Base-by-base conservation (phyloP, 2,888 invertebrate genomes). In the Synanthedon vespiformis region DNA sequence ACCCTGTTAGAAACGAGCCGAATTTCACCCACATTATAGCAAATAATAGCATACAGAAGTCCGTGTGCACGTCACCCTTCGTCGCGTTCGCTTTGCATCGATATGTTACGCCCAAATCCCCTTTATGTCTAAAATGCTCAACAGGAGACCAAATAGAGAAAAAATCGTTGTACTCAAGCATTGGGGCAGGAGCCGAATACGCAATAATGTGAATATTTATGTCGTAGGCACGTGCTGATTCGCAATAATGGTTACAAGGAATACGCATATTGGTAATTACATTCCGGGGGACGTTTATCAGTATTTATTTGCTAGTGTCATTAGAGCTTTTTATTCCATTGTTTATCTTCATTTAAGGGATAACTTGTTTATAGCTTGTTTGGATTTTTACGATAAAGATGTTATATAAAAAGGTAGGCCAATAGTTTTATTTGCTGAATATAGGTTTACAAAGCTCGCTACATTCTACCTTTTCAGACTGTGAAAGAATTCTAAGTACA, bases 21-120 rank as follows among this genome's bases (percentile, higher is more conserved):
- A 81, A 86, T 85, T 86, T 85, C 80, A 83, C 80, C 82, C 82
- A 82, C 81, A 84, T 86, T 84, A 86, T 78, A 74, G 75, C 80
- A 80, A 83, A 86, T 86, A 85, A 85, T 86, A 73, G 82, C 74
- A 80, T 81, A 84, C 80, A 79, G 85, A 77, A 75, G 82, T 78
- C 80, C 68, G 70, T 67, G 67, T 63, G 64, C 67, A 59, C 65
- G 69, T 71, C 80, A 74, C 85, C 84, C 84, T 77, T 69, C 65
- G 34, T 50, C 13, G 48, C 50, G 61, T 50, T 64, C 67, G 67
- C 66, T 66, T 70, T 73, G 73, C 71, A 71, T 69, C 81, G 80
- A 80, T 81, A 78, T 74, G 82, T 78, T 77, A 80, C 83, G 82
- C 81, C 74, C 68, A 72, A 70, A 74, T 68, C 80, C 83, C 85